A percentile compares a stretch with the other conserved stretches of the same genome.
Evolutionary conservation across 2,113 vertebrate genomes (phyloP).

Genomic region (Felis chaus): DNA sequence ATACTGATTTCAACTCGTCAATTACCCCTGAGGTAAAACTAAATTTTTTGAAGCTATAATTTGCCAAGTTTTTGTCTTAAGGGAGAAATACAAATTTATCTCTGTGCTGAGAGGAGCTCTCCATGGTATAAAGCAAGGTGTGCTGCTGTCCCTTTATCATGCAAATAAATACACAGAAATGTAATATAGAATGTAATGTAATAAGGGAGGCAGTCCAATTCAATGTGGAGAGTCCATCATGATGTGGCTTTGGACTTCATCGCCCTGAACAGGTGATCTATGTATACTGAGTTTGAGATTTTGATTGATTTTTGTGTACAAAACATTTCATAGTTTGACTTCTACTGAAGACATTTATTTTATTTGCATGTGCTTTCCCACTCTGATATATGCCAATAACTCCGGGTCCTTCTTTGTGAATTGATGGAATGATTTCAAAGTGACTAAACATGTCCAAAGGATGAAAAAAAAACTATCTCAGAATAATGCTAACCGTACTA

Average conservation of each 20-base stretch:
- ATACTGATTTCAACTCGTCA: slow-evolving; percentile 70
- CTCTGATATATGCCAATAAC: slow-evolving; percentile 26
- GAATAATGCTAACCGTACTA: neutral
- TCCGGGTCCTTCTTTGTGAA: neutral
- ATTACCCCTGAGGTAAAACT: slow-evolving; percentile 19
- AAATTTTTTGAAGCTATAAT: slow-evolving; percentile 60
- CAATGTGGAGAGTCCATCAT: neutral
- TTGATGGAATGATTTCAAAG: neutral
- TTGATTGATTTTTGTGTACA: slow-evolving; percentile 5
- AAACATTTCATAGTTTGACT: neutral
- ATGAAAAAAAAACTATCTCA: neutral
- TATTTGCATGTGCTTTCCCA: neutral
- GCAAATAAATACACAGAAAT: slow-evolving; percentile 76
- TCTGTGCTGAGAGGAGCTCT: slow-evolving; percentile 79
- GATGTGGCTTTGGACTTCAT: neutral
- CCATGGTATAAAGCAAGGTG: slow-evolving; percentile 69
- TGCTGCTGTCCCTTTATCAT: slow-evolving; percentile 58
- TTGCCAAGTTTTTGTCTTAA: slow-evolving; percentile 70
- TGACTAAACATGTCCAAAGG: neutral
- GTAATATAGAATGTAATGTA: slow-evolving; percentile 57
- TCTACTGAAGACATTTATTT: neutral
- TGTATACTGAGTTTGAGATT: neutral
- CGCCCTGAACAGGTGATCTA: neutral
- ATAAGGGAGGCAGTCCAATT: slow-evolving; percentile 35
- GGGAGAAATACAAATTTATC: slow-evolving; percentile 74